These are phyloP conservation scores for Patiria miniata DNA, from an alignment of 35 echinoderm and acorn worm genomes.

Conservation along the genomic window DNA sequence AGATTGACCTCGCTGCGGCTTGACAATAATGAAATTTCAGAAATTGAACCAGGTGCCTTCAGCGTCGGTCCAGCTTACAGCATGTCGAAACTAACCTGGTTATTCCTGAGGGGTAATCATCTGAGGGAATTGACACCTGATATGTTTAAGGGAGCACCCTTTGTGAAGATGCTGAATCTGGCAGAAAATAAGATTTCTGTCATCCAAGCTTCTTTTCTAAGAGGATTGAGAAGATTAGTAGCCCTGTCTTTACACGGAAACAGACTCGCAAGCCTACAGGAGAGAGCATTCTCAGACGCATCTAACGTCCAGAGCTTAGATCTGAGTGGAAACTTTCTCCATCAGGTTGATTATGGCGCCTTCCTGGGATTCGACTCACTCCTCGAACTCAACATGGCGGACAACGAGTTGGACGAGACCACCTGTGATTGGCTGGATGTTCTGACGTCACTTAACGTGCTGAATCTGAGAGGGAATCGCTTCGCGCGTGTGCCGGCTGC, in stretches of 20 bases:
- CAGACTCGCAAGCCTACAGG: not conserved
- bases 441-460: slow-evolving; percentile 5
- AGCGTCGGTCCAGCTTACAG: slow-evolving; percentile 21
- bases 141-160: slow-evolving; percentile 47
- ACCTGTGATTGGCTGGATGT: slow-evolving; percentile 44
- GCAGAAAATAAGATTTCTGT: slow-evolving; percentile 35
- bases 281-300: slow-evolving; percentile 18
- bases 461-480: slow-evolving; percentile 45
- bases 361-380: slow-evolving; percentile 25
- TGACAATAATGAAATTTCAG: slow-evolving; percentile 29
- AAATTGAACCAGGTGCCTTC: slow-evolving; percentile 38
- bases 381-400: slow-evolving; percentile 32
- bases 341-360: slow-evolving; percentile 3
- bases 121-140: slow-evolving; percentile 6
- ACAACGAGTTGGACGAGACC: slow-evolving; percentile 43
- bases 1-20: slow-evolving; percentile 37
- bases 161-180: slow-evolving; percentile 31
- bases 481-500: not conserved
- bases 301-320: slow-evolving; percentile 35
- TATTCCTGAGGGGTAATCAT: slow-evolving; percentile 38
- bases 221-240: slow-evolving; percentile 27
- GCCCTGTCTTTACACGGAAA: slow-evolving; percentile 31
- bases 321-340: slow-evolving; percentile 37
- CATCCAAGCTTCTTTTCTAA: slow-evolving; percentile 26
- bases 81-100: slow-evolving; percentile 39